A percentile compares a stretch with the other conserved stretches of the same genome.
phyloP scores from a whole-genome alignment of 2,113 vertebrate genomes.

The Ageneiosus marmoratus region DNA sequence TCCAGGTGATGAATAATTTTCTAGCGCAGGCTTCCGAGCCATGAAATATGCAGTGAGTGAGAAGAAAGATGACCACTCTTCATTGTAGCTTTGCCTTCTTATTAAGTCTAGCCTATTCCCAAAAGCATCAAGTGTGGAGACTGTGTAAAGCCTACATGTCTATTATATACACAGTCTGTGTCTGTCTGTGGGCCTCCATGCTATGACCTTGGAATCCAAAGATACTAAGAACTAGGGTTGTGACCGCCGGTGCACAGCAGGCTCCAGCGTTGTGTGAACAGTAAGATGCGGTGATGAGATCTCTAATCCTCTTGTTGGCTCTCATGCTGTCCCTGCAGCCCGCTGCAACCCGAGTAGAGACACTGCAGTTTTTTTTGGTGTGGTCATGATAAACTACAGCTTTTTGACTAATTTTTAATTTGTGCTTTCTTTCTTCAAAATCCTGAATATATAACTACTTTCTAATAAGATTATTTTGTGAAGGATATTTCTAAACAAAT shows the following conservation, averaged over 20 bases:
- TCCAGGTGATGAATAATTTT: slow-evolving; percentile 54
- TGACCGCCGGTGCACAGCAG: slow-evolving; percentile 38
- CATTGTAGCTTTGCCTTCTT: slow-evolving; percentile 20
- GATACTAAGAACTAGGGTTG: slow-evolving; percentile 47
- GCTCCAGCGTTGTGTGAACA: slow-evolving; percentile 54
- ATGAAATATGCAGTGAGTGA: slow-evolving; percentile 53
- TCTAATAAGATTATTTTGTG: neutral
- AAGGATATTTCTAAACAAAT: neutral
- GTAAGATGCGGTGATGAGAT: slow-evolving; percentile 45
- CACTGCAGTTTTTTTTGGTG: neutral
- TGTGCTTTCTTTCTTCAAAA: neutral
- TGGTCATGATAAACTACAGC: neutral
- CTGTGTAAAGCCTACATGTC: neutral
- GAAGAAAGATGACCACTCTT: slow-evolving; percentile 35
- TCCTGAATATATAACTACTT: neutral
- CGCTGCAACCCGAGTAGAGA: neutral
- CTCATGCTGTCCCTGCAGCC: slow-evolving; percentile 22
- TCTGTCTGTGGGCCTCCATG: neutral
- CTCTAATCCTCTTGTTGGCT: slow-evolving; percentile 69
- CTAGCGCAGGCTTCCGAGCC: slow-evolving; percentile 26
- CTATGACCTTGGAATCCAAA: slow-evolving; percentile 53
- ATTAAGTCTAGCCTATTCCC: slow-evolving; percentile 4
- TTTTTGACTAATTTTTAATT: neutral
- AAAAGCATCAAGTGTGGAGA: neutral
- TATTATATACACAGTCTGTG: neutral